Conservation (phyloP, 2,113 vertebrate genomes). For the Todiramphus saurophagus region DNA sequence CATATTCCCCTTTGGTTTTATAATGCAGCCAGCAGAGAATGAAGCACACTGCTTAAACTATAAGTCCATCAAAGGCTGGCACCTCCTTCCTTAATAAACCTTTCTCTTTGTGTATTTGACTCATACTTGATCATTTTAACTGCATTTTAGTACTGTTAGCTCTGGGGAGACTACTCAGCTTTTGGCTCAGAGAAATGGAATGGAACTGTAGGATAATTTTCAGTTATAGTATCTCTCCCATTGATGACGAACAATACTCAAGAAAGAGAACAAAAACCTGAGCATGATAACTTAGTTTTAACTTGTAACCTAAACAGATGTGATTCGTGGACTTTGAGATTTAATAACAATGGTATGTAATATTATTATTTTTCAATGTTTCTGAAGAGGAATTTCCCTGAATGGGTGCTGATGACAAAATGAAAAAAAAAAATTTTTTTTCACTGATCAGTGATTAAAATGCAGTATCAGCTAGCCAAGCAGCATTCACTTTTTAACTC, state of each 20-base stretch:
- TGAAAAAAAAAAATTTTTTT: background rate
- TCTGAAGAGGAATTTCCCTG: background rate
- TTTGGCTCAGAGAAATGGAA: constrained; percentile 33
- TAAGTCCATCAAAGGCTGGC: constrained; percentile 43
- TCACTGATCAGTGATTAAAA: background rate
- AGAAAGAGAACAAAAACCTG: constrained; percentile 52
- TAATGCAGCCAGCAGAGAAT: background rate
- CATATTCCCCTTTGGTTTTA: constrained; percentile 6
- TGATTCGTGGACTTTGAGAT: background rate
- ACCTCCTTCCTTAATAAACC: constrained; percentile 32
- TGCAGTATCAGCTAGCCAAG: background rate
- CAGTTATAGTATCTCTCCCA: constrained; percentile 18
- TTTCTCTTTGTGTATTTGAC: constrained; percentile 38
- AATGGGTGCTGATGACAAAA: background rate
- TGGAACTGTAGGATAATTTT: constrained; percentile 28
- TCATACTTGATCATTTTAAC: constrained; percentile 39
- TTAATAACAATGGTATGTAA: constrained; percentile 32
- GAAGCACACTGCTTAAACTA: background rate
- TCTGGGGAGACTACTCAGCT: constrained; percentile 33
- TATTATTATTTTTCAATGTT: constrained; percentile 20
- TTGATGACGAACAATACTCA: constrained; percentile 56
- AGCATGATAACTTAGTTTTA: constrained; percentile 40
- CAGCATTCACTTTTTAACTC: background rate
- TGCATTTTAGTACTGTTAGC: constrained; percentile 7
- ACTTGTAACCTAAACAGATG: constrained; percentile 55